Conservation (phyloP, 2,888 invertebrate genomes). For the Dorcus parallelipipedus region DNA sequence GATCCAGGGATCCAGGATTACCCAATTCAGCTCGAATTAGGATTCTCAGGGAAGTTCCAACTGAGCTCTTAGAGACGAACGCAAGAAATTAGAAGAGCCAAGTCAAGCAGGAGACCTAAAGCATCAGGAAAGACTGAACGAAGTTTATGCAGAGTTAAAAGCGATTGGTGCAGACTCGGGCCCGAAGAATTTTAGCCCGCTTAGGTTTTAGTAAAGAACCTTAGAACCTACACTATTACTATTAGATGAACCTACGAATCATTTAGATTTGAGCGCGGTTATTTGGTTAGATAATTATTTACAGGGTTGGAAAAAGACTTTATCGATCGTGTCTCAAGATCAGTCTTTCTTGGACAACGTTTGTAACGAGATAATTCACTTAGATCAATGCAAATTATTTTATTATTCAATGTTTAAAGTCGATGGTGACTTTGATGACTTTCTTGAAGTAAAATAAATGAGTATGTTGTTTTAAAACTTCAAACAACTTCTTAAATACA, state of each 20-base stretch:
- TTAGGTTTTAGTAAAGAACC: constrained; percentile 83
- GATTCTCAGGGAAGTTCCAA: no score
- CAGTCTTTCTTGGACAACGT: constrained; percentile 99
- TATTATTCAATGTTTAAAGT: constrained; percentile 98
- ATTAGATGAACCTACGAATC: constrained; percentile 99
- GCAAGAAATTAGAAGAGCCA: constrained; percentile 74
- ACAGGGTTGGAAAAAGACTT: constrained; percentile 98
- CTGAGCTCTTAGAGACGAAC: constrained; percentile 73
- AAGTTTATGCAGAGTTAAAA: constrained; percentile 91
- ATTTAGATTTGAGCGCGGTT: constrained; percentile 97
- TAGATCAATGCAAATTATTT: constrained; percentile 89
- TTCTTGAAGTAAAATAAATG: no score
- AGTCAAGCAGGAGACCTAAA: constrained; percentile 70
- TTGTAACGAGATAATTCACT: constrained; percentile 97
- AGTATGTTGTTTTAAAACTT: no score
- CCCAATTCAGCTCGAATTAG: no score
- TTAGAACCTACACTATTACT: constrained; percentile 95
- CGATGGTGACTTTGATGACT: constrained; percentile 96
- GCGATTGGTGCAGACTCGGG: constrained; percentile 96
- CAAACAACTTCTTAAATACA: no score
- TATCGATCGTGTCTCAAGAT: constrained; percentile 98
- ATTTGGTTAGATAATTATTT: constrained; percentile 99
- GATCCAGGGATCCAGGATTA: no score
- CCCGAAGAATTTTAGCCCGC: constrained; percentile 94
- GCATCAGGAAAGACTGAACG: constrained; percentile 77